These are phyloP conservation scores for Diplodus sargus DNA, from an alignment of 2,797 vertebrate species.

Conservation along the genomic window DNA sequence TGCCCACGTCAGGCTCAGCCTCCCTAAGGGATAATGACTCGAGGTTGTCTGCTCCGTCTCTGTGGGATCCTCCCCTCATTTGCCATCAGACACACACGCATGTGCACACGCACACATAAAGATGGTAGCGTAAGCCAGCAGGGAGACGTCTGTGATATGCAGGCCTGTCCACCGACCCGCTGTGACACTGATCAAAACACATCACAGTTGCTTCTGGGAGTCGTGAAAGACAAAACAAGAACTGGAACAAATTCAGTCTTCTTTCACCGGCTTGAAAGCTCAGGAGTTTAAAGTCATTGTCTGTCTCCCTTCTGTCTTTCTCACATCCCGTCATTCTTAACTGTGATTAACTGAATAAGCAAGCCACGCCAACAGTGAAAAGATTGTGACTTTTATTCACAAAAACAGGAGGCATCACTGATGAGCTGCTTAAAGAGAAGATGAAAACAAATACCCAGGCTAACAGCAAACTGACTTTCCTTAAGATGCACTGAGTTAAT, in stretches of 20 bases:
- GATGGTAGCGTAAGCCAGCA: slow-evolving; percentile 46
- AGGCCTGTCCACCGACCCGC: slow-evolving; percentile 65
- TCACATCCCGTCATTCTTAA: not conserved
- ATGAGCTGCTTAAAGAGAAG: slow-evolving; percentile 20
- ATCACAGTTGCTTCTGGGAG: slow-evolving; percentile 56
- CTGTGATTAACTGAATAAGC: slow-evolving; percentile 38
- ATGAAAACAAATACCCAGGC: not conserved
- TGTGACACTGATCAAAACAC: slow-evolving; percentile 77
- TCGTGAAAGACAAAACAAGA: slow-evolving; percentile 50
- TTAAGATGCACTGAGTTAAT: slow-evolving; percentile 26
- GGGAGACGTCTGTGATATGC: slow-evolving; percentile 48
- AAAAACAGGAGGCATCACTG: not conserved
- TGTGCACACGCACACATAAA: slow-evolving; percentile 19
- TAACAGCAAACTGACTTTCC: slow-evolving; percentile 6
- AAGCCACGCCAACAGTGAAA: not conserved
- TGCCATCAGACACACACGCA: slow-evolving; percentile 57
- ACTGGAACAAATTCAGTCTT: slow-evolving; percentile 26
- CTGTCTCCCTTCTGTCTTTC: not conserved
- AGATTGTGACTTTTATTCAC: slow-evolving; percentile 10
- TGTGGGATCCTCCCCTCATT: slow-evolving; percentile 66
- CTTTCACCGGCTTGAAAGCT: slow-evolving; percentile 36
- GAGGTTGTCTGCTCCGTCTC: slow-evolving; percentile 55
- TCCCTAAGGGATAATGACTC: slow-evolving; percentile 73
- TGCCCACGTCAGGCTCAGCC: slow-evolving; percentile 43
- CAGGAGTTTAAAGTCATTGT: slow-evolving; percentile 20